Percentiles rank a stretch among this genome's conserved stretches.
phyloP scores from a whole-genome alignment of 2,888 invertebrate species.

The Elysia crispata region DNA sequence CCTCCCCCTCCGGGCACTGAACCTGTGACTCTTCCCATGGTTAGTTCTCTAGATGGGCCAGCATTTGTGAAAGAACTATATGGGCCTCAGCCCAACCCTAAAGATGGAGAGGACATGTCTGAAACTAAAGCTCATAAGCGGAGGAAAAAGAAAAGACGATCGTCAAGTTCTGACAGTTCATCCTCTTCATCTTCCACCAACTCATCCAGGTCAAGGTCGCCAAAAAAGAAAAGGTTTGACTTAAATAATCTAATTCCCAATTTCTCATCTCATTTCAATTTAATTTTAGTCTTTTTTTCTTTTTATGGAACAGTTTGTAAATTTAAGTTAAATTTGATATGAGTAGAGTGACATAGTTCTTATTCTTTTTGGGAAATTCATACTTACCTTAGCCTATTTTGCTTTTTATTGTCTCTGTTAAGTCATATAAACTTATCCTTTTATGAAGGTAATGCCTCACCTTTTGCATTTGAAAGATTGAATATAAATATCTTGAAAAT shows the following conservation, averaged over 20 bases:
- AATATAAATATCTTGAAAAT: too few relatives aligned
- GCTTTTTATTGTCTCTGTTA: too few relatives aligned
- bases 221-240: constrained; percentile 18
- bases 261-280: too few relatives aligned
- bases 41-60: constrained; percentile 37
- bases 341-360: not conserved
- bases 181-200: constrained; percentile 29
- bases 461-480: too few relatives aligned
- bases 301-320: too few relatives aligned
- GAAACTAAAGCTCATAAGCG: constrained; percentile 4
- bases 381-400: too few relatives aligned
- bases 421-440: too few relatives aligned
- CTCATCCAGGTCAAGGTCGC: constrained; percentile 22
- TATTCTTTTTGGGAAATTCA: not conserved
- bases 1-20: constrained; percentile 72
- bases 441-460: too few relatives aligned
- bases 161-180: constrained; percentile 24
- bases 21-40: constrained; percentile 59
- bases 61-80: constrained; percentile 40
- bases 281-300: too few relatives aligned
- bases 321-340: too few relatives aligned
- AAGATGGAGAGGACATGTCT: constrained; percentile 24
- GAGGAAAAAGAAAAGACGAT: constrained; percentile 20
- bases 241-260: not conserved
- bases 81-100: constrained; percentile 58